Conservation (phyloP, 2,797 vertebrate species). For the Orientallactaga sibirica region DNA sequence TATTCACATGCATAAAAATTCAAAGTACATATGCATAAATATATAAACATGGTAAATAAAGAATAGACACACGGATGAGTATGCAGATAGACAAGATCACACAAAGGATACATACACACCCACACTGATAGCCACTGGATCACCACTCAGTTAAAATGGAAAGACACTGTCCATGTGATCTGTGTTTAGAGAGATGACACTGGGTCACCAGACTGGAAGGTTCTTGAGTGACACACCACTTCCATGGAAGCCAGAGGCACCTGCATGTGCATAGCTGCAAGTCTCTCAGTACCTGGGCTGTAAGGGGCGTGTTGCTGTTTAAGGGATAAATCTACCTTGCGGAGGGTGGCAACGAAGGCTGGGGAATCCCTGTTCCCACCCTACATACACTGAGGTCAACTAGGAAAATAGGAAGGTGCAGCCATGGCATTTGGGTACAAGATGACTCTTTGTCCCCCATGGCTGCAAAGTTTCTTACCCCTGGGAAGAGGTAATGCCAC, state of each 20-base stretch:
- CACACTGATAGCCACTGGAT: not conserved
- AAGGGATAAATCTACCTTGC: not conserved
- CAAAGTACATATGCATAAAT: not conserved
- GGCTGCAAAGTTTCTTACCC: not conserved
- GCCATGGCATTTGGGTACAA: not conserved
- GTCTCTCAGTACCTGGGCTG: not conserved
- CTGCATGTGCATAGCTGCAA: accelerated
- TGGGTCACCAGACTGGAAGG: not conserved
- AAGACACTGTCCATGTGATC: not conserved
- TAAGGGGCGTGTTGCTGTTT: not conserved
- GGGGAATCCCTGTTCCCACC: no score
- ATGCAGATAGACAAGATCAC: not conserved
- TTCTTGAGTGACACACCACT: not conserved
- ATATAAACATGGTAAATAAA: not conserved
- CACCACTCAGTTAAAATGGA: not conserved
- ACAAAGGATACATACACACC: not conserved
- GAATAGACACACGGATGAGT: not conserved
- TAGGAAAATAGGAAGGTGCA: not conserved
- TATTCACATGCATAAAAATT: not conserved
- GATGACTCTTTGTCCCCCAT: not conserved
- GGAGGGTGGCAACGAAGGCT: not conserved
- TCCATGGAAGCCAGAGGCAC: not conserved
- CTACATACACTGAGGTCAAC: not conserved
- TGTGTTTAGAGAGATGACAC: not conserved
- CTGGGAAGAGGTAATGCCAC: not conserved